Percentiles rank a stretch among this genome's conserved stretches.
These are phyloP conservation scores for Sebastes steindachneri DNA, from an alignment of 2,797 vertebrate species.

Conservation along the genomic window DNA sequence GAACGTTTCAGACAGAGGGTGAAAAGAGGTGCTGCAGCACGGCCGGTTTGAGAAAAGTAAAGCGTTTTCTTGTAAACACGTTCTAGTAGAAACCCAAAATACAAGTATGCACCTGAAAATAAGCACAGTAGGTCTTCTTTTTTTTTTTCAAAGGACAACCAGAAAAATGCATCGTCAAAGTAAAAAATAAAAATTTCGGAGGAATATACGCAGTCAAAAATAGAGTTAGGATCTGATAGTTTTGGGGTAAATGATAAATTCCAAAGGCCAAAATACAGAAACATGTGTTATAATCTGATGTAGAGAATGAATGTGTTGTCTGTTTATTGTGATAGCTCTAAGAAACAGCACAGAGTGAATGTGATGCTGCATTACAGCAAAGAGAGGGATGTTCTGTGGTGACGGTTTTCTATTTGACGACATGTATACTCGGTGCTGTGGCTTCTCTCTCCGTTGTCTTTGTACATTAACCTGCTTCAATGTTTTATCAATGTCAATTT, in stretches of 20 bases:
- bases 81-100: too few relatives aligned
- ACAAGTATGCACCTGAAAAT: too few relatives aligned
- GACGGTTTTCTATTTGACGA: neutral
- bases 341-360: neutral
- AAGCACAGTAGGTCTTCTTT: too few relatives aligned
- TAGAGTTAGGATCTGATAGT: neutral
- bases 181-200: neutral
- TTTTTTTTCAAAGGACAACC: neutral
- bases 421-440: neutral
- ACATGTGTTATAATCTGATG: neutral
- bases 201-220: neutral
- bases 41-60: accelerated
- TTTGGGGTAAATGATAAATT: neutral
- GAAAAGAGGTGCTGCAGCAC: too few relatives aligned
- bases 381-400: neutral
- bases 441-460: neutral
- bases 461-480: neutral
- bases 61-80: too few relatives aligned
- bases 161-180: neutral
- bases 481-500: neutral
- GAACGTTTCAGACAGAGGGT: too few relatives aligned
- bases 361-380: neutral
- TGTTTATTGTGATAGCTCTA: neutral
- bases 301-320: neutral
- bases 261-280: conserved; percentile 1